Percentiles rank a stretch among this genome's conserved stretches.
phyloP scores from a whole-genome alignment of 2,888 invertebrate genomes.

The Parnassius orleans region DNA sequence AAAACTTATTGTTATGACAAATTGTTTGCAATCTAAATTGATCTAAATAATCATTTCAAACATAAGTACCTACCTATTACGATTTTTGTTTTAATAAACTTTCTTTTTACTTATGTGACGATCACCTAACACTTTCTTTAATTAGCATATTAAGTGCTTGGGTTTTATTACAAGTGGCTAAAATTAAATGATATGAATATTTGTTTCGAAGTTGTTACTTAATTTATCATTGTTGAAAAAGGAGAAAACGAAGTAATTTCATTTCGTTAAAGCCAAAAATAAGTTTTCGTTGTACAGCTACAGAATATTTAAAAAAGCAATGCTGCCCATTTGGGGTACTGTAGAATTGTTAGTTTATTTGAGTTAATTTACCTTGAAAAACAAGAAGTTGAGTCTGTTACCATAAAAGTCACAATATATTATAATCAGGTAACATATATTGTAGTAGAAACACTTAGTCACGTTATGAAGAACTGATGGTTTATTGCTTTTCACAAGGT shows the following conservation, averaged over 20 bases:
- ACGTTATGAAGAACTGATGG: constrained; percentile 6
- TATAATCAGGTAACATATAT: constrained; percentile 6
- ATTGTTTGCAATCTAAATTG: constrained; percentile 4
- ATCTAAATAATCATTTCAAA: constrained; percentile 10
- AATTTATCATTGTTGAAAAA: too few relatives aligned
- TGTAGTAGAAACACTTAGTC: constrained; percentile 13
- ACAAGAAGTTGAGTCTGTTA: constrained; percentile 28
- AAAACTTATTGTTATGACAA: constrained; percentile 12
- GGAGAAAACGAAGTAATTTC: too few relatives aligned
- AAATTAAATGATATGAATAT: too few relatives aligned
- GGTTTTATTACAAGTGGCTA: too few relatives aligned
- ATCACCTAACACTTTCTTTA: not conserved
- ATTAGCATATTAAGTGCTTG: not conserved
- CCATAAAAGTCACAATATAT: constrained; percentile 33
- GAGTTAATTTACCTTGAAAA: constrained; percentile 30
- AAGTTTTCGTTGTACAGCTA: too few relatives aligned
- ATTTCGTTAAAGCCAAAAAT: too few relatives aligned
- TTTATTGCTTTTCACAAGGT: constrained; percentile 17
- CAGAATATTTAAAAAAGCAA: not conserved
- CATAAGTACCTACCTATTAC: not conserved
- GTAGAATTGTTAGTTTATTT: not conserved
- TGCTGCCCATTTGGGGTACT: not conserved
- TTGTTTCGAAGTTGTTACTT: too few relatives aligned
- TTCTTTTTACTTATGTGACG: not conserved
- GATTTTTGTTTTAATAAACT: constrained; percentile 8